Base-by-base conservation (phyloP, 2,113 vertebrate genomes). In the Chelonoidis abingdonii region DNA sequence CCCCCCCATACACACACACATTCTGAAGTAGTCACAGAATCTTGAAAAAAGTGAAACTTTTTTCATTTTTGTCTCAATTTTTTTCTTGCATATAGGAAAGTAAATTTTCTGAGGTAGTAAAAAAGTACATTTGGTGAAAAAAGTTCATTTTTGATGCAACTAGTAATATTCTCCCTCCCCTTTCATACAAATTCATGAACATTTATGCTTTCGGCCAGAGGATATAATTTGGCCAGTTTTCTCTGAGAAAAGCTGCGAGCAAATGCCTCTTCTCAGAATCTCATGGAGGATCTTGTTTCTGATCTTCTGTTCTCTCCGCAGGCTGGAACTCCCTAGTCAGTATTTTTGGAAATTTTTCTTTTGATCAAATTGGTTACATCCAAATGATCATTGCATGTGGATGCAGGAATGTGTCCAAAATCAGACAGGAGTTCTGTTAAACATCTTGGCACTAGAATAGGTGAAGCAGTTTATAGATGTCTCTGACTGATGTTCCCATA, bases 141-240 rank as follows among this genome's bases (percentile, higher is more conserved):
- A 24, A 89, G 10, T 7, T 94, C 6, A 22, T 86, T 84, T 92
- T 96, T 96, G 56, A 62, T 65, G 84, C 52, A 92, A 92, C 75
- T 0, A 0, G 24, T 59, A 59, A 75, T 52, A 38, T 93, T 95
- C 92, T 95, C 84, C 86, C 90, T 29, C 6, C 8, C 88, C 3
- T 89, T 95, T 80, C 6, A 89, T 88, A 62, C 19, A 92, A 96
- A 95, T 86, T 91, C 19, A 29, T 29, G 49, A 88, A 86, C 90
- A 92, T 47, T 21, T 90, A n/a, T 57, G 25, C 6, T 96, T 89
- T 89, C 50, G 80, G 80, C 53, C 24, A 80, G 5, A 47, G 21
- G 78, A 25, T 92, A 5, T 49, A 92, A 84, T 93, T 94, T 85
- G 92, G 62, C 25, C 83, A 5, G 31, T 87, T 94, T 84, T 91